These are phyloP conservation scores for Dendropsophus ebraccatus DNA, from an alignment of 2,113 vertebrate genomes.

Conservation along the genomic window DNA sequence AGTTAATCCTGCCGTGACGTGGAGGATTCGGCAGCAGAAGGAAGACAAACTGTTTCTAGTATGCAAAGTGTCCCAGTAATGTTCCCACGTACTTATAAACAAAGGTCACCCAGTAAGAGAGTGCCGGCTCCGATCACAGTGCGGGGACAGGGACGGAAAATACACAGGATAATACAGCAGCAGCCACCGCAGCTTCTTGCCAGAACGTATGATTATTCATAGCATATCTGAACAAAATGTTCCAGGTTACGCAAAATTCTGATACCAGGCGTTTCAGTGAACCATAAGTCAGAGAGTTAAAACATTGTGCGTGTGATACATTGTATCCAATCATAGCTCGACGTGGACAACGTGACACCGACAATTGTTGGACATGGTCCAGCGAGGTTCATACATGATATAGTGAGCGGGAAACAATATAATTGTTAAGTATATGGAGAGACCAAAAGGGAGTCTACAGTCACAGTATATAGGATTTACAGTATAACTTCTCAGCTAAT, in stretches of 20 bases:
- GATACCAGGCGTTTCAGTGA: slow-evolving; percentile 40
- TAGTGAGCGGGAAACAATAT: neutral
- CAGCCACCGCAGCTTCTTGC: slow-evolving; percentile 62
- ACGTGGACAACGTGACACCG: slow-evolving; percentile 9
- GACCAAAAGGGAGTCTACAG: neutral
- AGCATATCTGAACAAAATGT: slow-evolving; percentile 71
- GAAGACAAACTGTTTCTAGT: slow-evolving; percentile 59
- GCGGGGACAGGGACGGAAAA: slow-evolving; percentile 69
- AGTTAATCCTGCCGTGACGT: neutral
- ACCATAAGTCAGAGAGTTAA: slow-evolving; percentile 18
- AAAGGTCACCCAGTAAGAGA: slow-evolving; percentile 75
- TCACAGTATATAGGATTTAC: neutral
- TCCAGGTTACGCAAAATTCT: slow-evolving; percentile 63
- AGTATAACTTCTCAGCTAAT: too few relatives aligned
- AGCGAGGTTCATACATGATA: neutral
- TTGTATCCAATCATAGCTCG: neutral
- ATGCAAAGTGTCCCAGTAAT: slow-evolving; percentile 63
- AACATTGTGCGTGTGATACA: neutral
- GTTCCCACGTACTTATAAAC: slow-evolving; percentile 75
- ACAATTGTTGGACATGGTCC: neutral
- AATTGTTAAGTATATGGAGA: neutral
- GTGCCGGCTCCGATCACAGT: slow-evolving; percentile 58
- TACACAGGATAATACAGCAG: slow-evolving; percentile 63
- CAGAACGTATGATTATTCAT: slow-evolving; percentile 70
- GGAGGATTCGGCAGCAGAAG: neutral